These are phyloP conservation scores for Holothuria leucospilota DNA, from an alignment of 53 echinoderm and acorn worm genomes.

Conservation along the genomic window DNA sequence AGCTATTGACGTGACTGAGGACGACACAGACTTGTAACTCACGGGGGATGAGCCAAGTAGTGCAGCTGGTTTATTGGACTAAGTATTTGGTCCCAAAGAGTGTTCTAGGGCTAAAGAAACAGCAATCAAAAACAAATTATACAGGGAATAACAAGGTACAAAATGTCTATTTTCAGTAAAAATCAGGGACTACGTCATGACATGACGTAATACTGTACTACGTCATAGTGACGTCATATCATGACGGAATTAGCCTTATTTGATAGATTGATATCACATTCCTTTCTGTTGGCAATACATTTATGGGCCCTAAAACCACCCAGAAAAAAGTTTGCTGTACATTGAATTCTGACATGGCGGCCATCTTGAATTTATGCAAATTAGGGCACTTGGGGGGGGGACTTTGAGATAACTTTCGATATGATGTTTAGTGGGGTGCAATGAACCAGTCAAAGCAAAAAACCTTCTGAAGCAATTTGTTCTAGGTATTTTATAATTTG, in stretches of 20 bases:
- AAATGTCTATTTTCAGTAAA: constrained; percentile 8
- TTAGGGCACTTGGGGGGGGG: too few species aligned
- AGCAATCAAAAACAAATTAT: constrained; percentile 23
- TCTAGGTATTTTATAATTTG: constrained; percentile 5
- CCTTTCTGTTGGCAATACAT: constrained; percentile 4
- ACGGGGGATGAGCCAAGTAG: constrained; percentile 15
- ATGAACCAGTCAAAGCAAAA: constrained; percentile 1
- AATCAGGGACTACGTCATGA: constrained; percentile 1
- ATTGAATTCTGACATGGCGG: too few species aligned
- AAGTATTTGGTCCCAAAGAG: constrained; percentile 12
- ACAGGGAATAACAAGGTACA: constrained; percentile 19
- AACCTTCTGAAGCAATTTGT: neutral
- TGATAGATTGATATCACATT: neutral
- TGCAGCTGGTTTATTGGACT: constrained; percentile 15
- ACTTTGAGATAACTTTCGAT: constrained; percentile 5
- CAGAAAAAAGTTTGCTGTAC: too few species aligned
- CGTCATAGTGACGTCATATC: constrained; percentile 5
- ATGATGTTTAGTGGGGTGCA: constrained; percentile 1
- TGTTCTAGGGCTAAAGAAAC: constrained; percentile 23
- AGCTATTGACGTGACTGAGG: constrained; percentile 23
- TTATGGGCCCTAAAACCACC: constrained; percentile 8
- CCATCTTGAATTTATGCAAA: too few species aligned
- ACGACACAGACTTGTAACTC: constrained; percentile 2
- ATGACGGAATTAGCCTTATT: constrained; percentile 13
- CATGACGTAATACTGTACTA: constrained; percentile 1